These are phyloP conservation scores for Zosterops hypoxanthus DNA, from an alignment of 2,113 vertebrate genomes.

Conservation along the genomic window DNA sequence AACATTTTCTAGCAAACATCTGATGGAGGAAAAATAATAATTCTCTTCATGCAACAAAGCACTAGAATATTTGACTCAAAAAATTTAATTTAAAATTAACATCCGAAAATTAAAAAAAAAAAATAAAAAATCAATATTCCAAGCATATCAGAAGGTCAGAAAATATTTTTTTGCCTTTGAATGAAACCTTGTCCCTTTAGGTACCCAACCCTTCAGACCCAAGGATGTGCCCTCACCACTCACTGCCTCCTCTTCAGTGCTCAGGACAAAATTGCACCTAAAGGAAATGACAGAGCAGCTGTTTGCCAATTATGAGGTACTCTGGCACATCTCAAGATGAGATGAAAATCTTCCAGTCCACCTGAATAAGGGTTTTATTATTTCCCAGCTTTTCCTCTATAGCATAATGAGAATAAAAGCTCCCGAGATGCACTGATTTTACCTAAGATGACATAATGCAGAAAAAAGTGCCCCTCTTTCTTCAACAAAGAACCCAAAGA, in stretches of 20 bases:
- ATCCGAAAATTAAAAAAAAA: not conserved
- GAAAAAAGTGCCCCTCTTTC: conserved; percentile 47
- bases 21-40: not conserved
- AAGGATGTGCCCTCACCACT: not conserved
- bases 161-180: not conserved
- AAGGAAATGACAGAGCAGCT: conserved; percentile 47
- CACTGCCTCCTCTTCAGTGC: conserved; percentile 42
- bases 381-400: conserved; percentile 57
- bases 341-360: conserved; percentile 58
- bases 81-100: not conserved
- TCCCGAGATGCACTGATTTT: conserved; percentile 54
- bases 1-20: not conserved
- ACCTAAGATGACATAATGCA: conserved; percentile 47
- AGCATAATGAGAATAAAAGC: conserved; percentile 73
- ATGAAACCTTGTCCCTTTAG: not conserved
- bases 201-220: not conserved
- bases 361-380: conserved; percentile 57
- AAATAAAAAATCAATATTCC: not conserved
- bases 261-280: conserved; percentile 57
- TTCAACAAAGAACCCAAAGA: conserved; percentile 13
- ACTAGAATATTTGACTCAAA: not conserved
- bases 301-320: conserved; percentile 61
- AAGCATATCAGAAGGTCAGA: not conserved
- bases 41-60: not conserved
- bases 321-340: conserved; percentile 65